Evolutionary conservation across 1,140 invertebrate species (phyloP).

Genomic region (Heliconius eleuchia): DNA sequence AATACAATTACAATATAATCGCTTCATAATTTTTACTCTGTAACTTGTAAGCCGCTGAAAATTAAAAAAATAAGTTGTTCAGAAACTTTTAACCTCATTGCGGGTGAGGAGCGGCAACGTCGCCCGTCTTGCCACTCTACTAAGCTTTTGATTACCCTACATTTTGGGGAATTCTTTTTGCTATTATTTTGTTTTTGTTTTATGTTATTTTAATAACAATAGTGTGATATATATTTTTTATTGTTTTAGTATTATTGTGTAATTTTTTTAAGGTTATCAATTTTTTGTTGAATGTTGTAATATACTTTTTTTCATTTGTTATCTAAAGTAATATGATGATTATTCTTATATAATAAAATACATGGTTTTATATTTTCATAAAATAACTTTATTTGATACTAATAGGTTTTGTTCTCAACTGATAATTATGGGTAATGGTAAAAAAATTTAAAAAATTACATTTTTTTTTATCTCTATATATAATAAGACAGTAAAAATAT

Average conservation of each 20-base stretch:
- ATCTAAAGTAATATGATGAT: too few relatives aligned
- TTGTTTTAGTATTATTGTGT: neutral
- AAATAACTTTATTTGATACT: too few relatives aligned
- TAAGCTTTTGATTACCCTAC: constrained; percentile 14
- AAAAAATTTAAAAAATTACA: too few relatives aligned
- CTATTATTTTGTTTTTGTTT: neutral
- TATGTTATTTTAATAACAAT: neutral
- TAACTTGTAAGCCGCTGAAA: constrained; percentile 55
- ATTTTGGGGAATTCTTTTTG: constrained; percentile 42
- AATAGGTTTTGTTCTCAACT: too few relatives aligned
- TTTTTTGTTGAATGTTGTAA: too few relatives aligned
- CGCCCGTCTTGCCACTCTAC: constrained; percentile 49
- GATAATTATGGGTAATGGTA: too few relatives aligned
- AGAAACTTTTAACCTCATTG: constrained; percentile 75
- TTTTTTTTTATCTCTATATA: too few relatives aligned
- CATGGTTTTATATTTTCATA: too few relatives aligned
- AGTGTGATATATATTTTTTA: neutral
- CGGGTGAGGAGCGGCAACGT: constrained; percentile 64
- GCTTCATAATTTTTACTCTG: constrained; percentile 32
- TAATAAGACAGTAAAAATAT: too few relatives aligned
- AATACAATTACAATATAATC: neutral
- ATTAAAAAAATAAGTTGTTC: constrained; percentile 63
- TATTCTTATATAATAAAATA: too few relatives aligned
- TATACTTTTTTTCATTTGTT: too few relatives aligned
- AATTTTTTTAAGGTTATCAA: neutral